These are phyloP conservation scores for Xiphorhynchus elegans DNA, from an alignment of 2,113 vertebrate genomes.

Conservation along the genomic window DNA sequence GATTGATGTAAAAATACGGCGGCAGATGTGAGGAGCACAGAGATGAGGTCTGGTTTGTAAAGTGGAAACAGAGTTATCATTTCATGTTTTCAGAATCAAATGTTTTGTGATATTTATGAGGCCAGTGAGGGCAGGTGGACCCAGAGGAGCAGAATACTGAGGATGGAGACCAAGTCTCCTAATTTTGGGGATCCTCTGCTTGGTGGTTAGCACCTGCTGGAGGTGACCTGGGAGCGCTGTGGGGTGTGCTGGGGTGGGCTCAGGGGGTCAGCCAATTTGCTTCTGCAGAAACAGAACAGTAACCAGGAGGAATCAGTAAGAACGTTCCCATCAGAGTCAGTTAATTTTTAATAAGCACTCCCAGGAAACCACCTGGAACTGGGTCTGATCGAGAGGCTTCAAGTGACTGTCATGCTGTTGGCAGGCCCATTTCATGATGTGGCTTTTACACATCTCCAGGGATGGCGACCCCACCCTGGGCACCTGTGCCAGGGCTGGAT, in stretches of 20 bases:
- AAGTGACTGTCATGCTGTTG: neutral
- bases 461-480: neutral
- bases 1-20: neutral
- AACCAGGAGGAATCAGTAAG: neutral
- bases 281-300: neutral
- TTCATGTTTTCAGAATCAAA: neutral
- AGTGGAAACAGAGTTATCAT: neutral
- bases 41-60: neutral
- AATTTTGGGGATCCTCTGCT: neutral
- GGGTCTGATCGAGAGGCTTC: neutral
- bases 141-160: neutral
- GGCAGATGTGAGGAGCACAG: neutral
- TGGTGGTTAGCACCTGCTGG: neutral
- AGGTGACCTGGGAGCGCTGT: neutral
- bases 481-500: accelerated
- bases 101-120: neutral
- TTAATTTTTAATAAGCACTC: neutral
- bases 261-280: neutral
- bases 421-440: neutral
- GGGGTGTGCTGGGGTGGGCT: accelerated
- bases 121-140: neutral
- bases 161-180: neutral
- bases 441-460: neutral
- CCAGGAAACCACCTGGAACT: neutral
- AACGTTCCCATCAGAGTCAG: neutral